Evolutionary conservation across 2,797 vertebrate species (phyloP).

Genomic region (Myoxocephalus aenaeus): DNA sequence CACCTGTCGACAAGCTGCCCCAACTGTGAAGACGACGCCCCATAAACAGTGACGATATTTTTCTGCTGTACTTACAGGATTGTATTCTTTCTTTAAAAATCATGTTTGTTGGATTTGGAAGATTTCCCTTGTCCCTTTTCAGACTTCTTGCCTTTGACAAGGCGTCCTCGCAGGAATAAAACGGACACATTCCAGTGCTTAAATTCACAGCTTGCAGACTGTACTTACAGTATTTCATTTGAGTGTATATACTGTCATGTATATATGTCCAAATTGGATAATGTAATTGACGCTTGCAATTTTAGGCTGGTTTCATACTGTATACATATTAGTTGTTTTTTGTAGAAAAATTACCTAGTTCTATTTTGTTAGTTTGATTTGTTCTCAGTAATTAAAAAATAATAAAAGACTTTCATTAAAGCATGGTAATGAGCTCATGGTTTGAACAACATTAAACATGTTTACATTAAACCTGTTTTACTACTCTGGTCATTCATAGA

Average conservation of each 20-base stretch:
- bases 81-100: conserved; percentile 47
- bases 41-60: conserved; percentile 10
- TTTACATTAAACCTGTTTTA: conserved; percentile 35
- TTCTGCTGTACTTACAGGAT: conserved; percentile 71
- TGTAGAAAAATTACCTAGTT: conserved; percentile 89
- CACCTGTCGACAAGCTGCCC: conserved; percentile 97
- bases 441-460: conserved; percentile 41
- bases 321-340: conserved; percentile 86
- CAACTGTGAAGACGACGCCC: conserved; percentile 89
- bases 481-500: not conserved
- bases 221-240: conserved; percentile 75
- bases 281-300: conserved; percentile 86
- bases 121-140: conserved; percentile 74
- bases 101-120: conserved; percentile 63
- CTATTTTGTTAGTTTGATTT: conserved; percentile 92
- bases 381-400: conserved; percentile 82
- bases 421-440: conserved; percentile 44
- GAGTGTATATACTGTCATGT: conserved; percentile 90
- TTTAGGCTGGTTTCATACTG: conserved; percentile 90
- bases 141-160: conserved; percentile 82
- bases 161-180: conserved; percentile 73
- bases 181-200: conserved; percentile 92
- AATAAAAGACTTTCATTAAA: conserved; percentile 78
- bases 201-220: conserved; percentile 74
- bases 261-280: conserved; percentile 81